A percentile compares a stretch with the other conserved stretches of the same genome.
phyloP scores from a whole-genome alignment of 1,140 invertebrate species.

The Oedothorax gibbosus region DNA sequence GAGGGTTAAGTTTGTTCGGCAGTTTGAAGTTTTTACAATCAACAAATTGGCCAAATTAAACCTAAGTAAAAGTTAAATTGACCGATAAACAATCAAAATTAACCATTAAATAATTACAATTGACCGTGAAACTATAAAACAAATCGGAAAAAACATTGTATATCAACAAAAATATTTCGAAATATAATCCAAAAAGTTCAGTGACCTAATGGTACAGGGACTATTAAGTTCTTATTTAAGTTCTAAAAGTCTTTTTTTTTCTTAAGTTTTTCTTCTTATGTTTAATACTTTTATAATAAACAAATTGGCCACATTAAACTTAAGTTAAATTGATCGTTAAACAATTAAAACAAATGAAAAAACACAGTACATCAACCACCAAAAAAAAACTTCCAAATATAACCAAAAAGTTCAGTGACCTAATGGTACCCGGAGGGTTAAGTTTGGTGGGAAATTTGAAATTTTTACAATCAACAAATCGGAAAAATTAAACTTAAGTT shows the following conservation, averaged over 20 bases:
- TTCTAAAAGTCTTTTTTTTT: too few species aligned
- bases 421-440: conserved; percentile 19
- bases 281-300: not conserved
- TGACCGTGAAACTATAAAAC: not conserved
- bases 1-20: not conserved
- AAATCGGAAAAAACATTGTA: not conserved
- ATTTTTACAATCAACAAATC: not conserved
- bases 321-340: not conserved
- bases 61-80: not conserved
- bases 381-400: not conserved
- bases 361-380: not conserved
- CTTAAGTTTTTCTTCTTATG: too few species aligned
- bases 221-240: too few species aligned
- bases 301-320: not conserved
- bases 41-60: not conserved
- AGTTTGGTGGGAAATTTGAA: not conserved
- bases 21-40: not conserved
- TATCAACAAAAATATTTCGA: not conserved
- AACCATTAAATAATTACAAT: not conserved
- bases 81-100: not conserved
- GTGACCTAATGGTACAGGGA: conserved; percentile 32
- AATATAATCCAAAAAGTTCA: conserved; percentile 33
- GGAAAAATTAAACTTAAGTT: not conserved
- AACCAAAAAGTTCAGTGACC: conserved; percentile 53
- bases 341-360: not conserved